Conservation (phyloP, 2,797 vertebrate species). For the Argyrosomus regius region DNA sequence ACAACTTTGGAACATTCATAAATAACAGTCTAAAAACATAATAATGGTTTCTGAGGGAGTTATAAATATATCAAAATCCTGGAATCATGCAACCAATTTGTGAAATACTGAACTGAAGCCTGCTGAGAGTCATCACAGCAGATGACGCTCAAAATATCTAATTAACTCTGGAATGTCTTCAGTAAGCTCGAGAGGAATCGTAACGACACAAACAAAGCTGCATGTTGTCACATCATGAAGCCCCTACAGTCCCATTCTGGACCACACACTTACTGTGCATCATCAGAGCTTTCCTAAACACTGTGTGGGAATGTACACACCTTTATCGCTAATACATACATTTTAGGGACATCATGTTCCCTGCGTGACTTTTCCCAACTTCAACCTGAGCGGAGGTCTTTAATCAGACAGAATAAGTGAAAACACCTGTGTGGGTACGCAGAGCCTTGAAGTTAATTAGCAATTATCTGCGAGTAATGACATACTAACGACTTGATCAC, state of each 20-base stretch:
- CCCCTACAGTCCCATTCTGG: background rate
- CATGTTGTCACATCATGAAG: background rate
- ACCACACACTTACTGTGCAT: background rate
- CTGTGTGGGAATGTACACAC: background rate
- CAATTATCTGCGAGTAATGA: background rate
- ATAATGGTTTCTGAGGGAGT: background rate
- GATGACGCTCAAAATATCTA: constrained; percentile 2
- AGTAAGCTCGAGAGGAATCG: background rate
- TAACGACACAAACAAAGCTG: background rate
- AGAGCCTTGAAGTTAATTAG: background rate
- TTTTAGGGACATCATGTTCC: background rate
- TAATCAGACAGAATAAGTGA: background rate
- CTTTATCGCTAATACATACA: background rate
- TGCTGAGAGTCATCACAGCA: background rate
- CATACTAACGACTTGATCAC: background rate
- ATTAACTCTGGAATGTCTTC: background rate
- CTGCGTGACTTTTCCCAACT: background rate
- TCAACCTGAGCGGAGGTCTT: background rate
- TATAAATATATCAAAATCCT: too few species aligned
- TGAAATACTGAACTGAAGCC: background rate
- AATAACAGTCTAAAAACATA: background rate
- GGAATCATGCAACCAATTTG: background rate
- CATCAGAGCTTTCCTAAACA: background rate
- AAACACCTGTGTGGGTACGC: background rate
- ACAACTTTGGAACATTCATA: background rate